phyloP scores from a whole-genome alignment of 2,113 vertebrate species.

The Siphamia tubifer region DNA sequence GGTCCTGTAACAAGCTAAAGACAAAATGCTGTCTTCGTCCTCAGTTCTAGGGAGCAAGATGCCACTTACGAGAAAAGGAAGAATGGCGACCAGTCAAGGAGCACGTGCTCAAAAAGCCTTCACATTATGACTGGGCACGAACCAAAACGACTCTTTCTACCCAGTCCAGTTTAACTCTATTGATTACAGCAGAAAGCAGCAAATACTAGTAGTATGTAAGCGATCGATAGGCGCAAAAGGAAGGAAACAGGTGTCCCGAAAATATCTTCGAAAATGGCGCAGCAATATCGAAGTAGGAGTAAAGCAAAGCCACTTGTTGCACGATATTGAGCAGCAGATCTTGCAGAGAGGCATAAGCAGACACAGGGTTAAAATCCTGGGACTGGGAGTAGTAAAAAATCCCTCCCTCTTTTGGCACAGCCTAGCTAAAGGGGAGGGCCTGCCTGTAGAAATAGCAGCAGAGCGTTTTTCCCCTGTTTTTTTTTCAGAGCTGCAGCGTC shows the following conservation, averaged over 20 bases:
- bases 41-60: slow-evolving; percentile 6
- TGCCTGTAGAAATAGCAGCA: slow-evolving; percentile 86
- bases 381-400: slow-evolving; percentile 80
- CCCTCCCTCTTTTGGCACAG: slow-evolving; percentile 86
- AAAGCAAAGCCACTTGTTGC: slow-evolving; percentile 74
- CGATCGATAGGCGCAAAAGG: background rate
- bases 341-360: slow-evolving; percentile 66
- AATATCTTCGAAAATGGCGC: slow-evolving; percentile 41
- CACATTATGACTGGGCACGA: background rate
- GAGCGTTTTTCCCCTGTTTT: slow-evolving; percentile 66
- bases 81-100: slow-evolving; percentile 34
- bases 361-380: slow-evolving; percentile 83
- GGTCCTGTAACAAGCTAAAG: slow-evolving; percentile 16
- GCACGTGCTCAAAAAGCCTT: slow-evolving; percentile 31
- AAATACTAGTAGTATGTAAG: background rate
- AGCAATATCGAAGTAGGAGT: slow-evolving; percentile 22
- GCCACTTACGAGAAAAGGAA: slow-evolving; percentile 20
- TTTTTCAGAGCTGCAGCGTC: slow-evolving; percentile 69
- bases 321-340: slow-evolving; percentile 59
- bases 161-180: slow-evolving; percentile 32
- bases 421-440: slow-evolving; percentile 86
- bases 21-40: slow-evolving; percentile 44
- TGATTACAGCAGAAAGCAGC: background rate
- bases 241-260: slow-evolving; percentile 4
- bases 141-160: slow-evolving; percentile 9